Evolutionary conservation across 2,888 invertebrate genomes (phyloP).

Genomic region (Lithodes maja): DNA sequence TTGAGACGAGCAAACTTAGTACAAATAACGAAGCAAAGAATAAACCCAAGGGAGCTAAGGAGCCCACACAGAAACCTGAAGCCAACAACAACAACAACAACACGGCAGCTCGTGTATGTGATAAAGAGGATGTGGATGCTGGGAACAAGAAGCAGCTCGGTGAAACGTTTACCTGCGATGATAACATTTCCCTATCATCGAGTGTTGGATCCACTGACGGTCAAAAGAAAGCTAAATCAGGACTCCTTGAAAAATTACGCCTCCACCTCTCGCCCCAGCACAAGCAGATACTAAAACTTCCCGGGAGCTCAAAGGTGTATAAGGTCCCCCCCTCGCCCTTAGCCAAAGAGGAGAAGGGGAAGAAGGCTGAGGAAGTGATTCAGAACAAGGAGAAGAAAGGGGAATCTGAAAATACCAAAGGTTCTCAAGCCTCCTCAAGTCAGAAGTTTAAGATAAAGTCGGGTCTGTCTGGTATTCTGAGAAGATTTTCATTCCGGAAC

Average conservation of each 20-base stretch:
- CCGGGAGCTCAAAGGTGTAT: background rate
- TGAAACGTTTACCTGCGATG: conserved; percentile 7
- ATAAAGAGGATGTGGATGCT: background rate
- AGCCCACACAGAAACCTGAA: background rate
- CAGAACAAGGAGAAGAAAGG: background rate
- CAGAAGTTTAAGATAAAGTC: conserved; percentile 31
- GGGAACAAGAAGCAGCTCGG: background rate
- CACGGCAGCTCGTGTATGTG: background rate
- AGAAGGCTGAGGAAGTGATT: background rate
- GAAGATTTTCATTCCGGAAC: conserved; percentile 32
- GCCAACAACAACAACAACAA: background rate
- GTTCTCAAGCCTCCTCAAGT: background rate
- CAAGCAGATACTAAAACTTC: background rate
- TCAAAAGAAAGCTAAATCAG: background rate
- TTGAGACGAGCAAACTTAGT: background rate
- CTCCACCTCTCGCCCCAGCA: conserved; percentile 40
- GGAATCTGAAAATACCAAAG: background rate
- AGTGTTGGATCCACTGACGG: background rate
- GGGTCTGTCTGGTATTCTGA: conserved; percentile 44
- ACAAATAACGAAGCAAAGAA: background rate
- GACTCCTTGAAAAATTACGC: conserved; percentile 45
- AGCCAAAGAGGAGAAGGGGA: conserved; percentile 12
- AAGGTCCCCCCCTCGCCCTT: background rate
- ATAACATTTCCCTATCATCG: background rate
- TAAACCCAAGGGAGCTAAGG: background rate